Conservation (phyloP, 2,113 vertebrate species). For the Paralichthys olivaceus region DNA sequence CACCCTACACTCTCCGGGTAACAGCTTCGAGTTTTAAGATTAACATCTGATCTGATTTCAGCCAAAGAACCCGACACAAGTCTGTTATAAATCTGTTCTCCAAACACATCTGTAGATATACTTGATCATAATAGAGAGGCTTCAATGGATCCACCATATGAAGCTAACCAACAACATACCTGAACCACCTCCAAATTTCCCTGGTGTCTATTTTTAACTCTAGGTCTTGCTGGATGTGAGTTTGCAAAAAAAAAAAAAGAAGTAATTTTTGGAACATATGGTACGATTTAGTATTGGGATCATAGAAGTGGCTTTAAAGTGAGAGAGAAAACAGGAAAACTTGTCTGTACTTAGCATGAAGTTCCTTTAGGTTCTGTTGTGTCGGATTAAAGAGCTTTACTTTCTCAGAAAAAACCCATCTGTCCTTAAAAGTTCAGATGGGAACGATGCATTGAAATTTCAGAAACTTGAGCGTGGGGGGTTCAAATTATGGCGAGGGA, state of each 20-base stretch:
- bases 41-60: conserved; percentile 70
- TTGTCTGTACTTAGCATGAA: conserved; percentile 43
- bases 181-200: conserved; percentile 74
- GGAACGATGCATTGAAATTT: conserved; percentile 1
- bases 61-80: conserved; percentile 58
- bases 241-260: conserved; percentile 22
- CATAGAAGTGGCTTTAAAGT: conserved; percentile 46
- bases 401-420: background rate
- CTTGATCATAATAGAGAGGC: conserved; percentile 66
- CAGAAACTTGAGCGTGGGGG: conserved; percentile 9
- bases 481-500: conserved; percentile 20
- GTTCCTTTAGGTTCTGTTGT: conserved; percentile 36
- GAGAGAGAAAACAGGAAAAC: conserved; percentile 51
- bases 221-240: conserved; percentile 52
- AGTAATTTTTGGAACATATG: conserved; percentile 66
- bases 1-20: conserved; percentile 25
- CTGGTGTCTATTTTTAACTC: conserved; percentile 71
- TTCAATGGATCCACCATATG: conserved; percentile 69
- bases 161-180: conserved; percentile 77
- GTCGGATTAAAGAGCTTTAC: conserved; percentile 15
- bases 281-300: conserved; percentile 64
- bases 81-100: conserved; percentile 68
- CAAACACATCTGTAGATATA: conserved; percentile 75
- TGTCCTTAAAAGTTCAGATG: conserved; percentile 15
- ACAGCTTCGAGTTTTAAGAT: conserved; percentile 57